Evolutionary conservation across 2,113 vertebrate species (phyloP).

Genomic region (Natator depressus): DNA sequence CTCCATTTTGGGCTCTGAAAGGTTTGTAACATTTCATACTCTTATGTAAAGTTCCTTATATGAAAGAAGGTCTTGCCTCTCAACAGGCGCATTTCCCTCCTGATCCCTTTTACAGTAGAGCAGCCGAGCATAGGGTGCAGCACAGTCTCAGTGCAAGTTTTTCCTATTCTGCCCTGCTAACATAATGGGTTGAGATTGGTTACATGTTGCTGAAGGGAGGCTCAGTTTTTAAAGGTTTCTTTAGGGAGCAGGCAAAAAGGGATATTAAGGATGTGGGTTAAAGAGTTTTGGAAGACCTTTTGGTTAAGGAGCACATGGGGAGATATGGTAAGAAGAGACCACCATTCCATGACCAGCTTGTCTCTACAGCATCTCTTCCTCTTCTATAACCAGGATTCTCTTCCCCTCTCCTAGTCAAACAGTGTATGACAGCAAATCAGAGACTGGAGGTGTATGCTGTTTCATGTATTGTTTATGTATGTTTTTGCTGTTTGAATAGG

Average conservation of each 20-base stretch:
- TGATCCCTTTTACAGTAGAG: fast-evolving
- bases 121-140: not conserved
- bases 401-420: not conserved
- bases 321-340: not conserved
- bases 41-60: not conserved
- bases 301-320: not conserved
- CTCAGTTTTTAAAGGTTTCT: not conserved
- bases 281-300: not conserved
- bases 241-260: not conserved
- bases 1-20: not conserved
- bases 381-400: not conserved
- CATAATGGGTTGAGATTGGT: not conserved
- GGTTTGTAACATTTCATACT: fast-evolving
- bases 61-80: not conserved
- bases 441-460: not conserved
- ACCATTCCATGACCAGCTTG: not conserved
- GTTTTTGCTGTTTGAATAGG: slow-evolving; percentile 11
- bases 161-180: not conserved
- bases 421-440: slow-evolving; percentile 29
- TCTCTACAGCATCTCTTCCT: not conserved
- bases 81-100: not conserved
- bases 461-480: not conserved
- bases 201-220: not conserved
- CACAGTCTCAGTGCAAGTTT: not conserved
- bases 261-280: not conserved